phyloP scores from a whole-genome alignment of 2,797 vertebrate species.

The Labroides dimidiatus region DNA sequence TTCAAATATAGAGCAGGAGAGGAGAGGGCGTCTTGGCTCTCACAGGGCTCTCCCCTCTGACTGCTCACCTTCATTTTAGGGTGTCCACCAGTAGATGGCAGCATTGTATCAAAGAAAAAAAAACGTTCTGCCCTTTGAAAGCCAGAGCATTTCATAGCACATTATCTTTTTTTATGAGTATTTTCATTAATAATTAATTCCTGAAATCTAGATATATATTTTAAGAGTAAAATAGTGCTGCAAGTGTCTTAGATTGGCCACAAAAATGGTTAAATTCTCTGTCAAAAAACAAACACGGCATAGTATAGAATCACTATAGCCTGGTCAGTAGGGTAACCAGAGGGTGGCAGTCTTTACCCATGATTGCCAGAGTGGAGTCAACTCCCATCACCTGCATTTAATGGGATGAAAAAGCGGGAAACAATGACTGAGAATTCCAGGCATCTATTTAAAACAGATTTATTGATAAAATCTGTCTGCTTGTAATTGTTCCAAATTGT shows the following conservation, averaged over 20 bases:
- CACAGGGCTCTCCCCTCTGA: background rate
- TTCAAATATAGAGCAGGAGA: too few species aligned
- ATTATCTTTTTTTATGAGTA: background rate
- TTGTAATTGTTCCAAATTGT: constrained; percentile 12
- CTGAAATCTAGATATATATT: too few species aligned
- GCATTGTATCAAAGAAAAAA: constrained; percentile 60
- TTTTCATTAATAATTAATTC: background rate
- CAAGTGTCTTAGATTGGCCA: background rate
- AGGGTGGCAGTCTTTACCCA: constrained; percentile 81
- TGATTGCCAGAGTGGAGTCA: constrained; percentile 13
- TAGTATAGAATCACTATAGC: background rate
- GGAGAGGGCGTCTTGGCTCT: background rate
- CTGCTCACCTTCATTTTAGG: background rate
- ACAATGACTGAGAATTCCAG: constrained; percentile 35
- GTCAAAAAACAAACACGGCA: background rate
- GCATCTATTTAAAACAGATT: constrained; percentile 13
- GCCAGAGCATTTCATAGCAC: background rate
- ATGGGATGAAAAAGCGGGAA: constrained; percentile 32
- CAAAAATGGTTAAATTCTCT: background rate
- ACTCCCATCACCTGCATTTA: constrained; percentile 32
- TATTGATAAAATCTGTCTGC: constrained; percentile 1
- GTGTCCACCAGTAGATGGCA: constrained; percentile 79
- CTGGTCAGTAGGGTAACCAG: constrained; percentile 55
- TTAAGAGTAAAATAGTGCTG: accelerated
- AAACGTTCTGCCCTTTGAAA: background rate